Evolutionary conservation across 2,797 vertebrate species (phyloP).

Genomic region (Champsocephalus esox): DNA sequence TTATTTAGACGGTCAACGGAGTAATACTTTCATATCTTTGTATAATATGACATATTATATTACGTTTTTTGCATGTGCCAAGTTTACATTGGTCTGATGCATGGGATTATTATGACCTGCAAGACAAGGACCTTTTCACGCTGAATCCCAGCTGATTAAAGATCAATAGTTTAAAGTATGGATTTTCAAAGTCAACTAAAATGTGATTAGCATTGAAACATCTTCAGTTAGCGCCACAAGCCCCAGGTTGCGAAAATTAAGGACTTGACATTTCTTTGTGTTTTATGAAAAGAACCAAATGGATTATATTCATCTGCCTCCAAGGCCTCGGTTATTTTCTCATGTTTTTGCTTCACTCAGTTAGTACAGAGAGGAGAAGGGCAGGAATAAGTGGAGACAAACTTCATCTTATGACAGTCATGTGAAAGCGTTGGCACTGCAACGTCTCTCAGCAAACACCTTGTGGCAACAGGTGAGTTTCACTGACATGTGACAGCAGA

Average conservation of each 20-base stretch:
- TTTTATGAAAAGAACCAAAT: background rate
- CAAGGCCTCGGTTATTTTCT: background rate
- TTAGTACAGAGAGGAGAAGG: background rate
- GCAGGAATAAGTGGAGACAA: constrained; percentile 5
- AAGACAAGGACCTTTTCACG: background rate
- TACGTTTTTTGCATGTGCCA: too few species aligned
- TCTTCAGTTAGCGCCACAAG: background rate
- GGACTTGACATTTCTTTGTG: background rate
- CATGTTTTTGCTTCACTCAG: constrained; percentile 5
- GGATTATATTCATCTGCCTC: background rate
- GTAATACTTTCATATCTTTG: too few species aligned
- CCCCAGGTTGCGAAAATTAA: background rate
- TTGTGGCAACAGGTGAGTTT: constrained; percentile 44
- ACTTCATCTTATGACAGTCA: constrained; percentile 18
- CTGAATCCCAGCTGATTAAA: background rate
- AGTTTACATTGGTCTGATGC: too few species aligned
- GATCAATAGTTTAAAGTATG: background rate
- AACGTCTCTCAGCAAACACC: constrained; percentile 60
- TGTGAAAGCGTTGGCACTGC: constrained; percentile 32
- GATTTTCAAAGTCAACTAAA: background rate
- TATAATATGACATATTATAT: too few species aligned
- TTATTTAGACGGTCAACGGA: too few species aligned
- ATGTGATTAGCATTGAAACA: background rate
- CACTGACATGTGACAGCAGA: constrained; percentile 33
- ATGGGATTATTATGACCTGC: background rate